Conservation (phyloP, 2,888 invertebrate species). For the Eupithecia vulgata region DNA sequence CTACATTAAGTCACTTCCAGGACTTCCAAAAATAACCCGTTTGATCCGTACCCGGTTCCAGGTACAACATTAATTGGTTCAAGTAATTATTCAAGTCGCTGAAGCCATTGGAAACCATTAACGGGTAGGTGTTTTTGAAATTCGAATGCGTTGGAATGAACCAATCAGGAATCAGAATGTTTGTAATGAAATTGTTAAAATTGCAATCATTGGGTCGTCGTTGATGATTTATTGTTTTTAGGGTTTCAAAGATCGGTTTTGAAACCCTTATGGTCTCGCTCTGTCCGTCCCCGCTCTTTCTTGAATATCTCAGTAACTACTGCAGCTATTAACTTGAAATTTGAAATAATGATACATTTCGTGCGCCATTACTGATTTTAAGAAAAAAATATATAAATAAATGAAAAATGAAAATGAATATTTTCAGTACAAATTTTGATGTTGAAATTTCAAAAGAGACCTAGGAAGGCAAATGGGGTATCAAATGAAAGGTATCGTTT, state of each 20-base stretch:
- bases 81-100: not conserved
- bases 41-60: slow-evolving; percentile 3
- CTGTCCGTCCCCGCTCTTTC: no score
- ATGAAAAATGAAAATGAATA: no score
- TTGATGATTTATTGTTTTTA: not conserved
- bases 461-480: no score
- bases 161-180: not conserved
- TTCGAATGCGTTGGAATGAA: not conserved
- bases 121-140: not conserved
- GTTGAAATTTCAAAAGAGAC: no score
- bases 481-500: no score
- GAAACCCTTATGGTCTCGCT: no score
- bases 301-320: no score
- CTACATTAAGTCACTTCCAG: not conserved
- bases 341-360: no score
- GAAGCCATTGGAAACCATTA: not conserved
- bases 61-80: not conserved
- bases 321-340: no score
- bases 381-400: no score
- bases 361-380: no score
- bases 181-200: not conserved
- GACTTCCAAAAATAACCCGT: not conserved
- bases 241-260: not conserved
- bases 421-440: no score
- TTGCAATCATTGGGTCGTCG: not conserved